Evolutionary conservation across 2,113 vertebrate genomes (phyloP).

Genomic region (Podocnemis expansa): DNA sequence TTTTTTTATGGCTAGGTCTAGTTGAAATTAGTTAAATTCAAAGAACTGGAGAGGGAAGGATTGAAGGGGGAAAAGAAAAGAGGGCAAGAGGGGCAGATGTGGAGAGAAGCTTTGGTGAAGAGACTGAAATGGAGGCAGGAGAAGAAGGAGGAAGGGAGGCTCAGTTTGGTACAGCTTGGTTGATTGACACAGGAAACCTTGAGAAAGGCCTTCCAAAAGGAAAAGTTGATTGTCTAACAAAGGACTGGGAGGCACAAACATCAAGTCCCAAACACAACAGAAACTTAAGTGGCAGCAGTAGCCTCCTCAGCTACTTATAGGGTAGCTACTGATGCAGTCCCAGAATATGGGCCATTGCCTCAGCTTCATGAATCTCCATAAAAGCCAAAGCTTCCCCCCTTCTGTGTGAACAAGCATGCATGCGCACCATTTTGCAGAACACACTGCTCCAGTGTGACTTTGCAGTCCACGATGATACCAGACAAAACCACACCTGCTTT

Average conservation of each 20-base stretch:
- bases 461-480: neutral
- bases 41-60: neutral
- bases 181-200: neutral
- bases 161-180: neutral
- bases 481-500: neutral
- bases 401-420: neutral
- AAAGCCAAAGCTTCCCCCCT: neutral
- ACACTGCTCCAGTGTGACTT: neutral
- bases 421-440: neutral
- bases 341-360: neutral
- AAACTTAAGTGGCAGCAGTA: neutral
- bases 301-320: neutral
- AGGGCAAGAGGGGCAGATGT: neutral
- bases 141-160: no score
- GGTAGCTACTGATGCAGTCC: neutral
- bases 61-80: neutral
- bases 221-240: neutral
- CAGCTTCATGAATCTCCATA: neutral
- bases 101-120: no score
- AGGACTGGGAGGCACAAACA: neutral
- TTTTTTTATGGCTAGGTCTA: neutral
- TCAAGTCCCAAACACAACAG: neutral
- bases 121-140: no score
- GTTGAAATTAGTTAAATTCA: neutral
- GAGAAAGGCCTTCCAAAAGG: neutral